Evolutionary conservation across 1,140 invertebrate genomes (phyloP).

Genomic region (Drosophila rhopaloa): DNA sequence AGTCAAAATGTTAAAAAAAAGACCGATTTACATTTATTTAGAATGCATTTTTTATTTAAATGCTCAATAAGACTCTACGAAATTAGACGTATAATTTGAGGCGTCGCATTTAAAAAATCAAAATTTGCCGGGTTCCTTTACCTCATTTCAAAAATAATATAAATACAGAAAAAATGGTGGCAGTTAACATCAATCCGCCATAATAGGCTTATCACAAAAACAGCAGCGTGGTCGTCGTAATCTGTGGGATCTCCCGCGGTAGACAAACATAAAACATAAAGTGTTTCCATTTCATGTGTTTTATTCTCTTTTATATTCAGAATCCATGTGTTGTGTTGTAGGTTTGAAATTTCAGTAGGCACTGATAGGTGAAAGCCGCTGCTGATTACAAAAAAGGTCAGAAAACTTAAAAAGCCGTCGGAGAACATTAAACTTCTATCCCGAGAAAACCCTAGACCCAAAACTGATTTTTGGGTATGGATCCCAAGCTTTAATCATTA

Average conservation of each 20-base stretch:
- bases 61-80: too few species aligned
- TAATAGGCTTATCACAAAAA: conserved; percentile 45
- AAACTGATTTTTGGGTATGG: conserved; percentile 1
- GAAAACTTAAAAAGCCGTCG: conserved; percentile 19
- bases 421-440: conserved; percentile 19
- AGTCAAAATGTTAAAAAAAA: too few species aligned
- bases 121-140: neutral
- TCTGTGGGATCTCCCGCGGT: conserved; percentile 25
- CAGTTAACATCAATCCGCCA: conserved; percentile 17
- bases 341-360: conserved; percentile 13
- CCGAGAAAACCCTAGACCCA: conserved; percentile 3
- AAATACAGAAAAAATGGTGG: conserved; percentile 1
- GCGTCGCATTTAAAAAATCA: too few species aligned
- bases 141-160: neutral
- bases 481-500: conserved; percentile 45
- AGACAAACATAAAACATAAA: conserved; percentile 35
- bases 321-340: neutral
- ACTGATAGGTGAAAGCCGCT: neutral
- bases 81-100: too few species aligned
- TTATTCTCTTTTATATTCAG: conserved; percentile 6
- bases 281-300: conserved; percentile 26
- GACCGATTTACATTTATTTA: too few species aligned
- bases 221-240: conserved; percentile 16
- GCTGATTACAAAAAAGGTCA: neutral
- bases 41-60: too few species aligned